A percentile compares a stretch with the other conserved stretches of the same genome.
Conservation (phyloP, 1,140 invertebrate species). For the Eriocheir sinensis region DNA sequence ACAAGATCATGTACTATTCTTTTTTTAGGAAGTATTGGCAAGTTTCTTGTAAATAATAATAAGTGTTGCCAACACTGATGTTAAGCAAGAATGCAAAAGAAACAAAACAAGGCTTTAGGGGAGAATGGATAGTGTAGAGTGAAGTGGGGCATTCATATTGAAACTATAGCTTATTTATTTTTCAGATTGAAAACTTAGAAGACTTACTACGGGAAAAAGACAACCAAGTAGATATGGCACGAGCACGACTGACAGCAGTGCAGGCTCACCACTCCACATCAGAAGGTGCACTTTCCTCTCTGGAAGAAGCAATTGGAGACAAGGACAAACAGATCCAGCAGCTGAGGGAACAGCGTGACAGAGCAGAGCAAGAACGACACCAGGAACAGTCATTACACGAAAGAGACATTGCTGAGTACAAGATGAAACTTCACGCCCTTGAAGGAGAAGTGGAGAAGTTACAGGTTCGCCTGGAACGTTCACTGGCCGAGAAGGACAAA, state of each 20-base stretch:
- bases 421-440: conserved; percentile 89
- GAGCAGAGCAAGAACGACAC: conserved; percentile 96
- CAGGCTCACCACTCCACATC: conserved; percentile 96
- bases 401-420: conserved; percentile 96
- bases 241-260: conserved; percentile 88
- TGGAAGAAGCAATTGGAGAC: conserved; percentile 97
- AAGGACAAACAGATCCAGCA: conserved; percentile 98
- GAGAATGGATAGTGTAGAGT: too few species aligned
- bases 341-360: conserved; percentile 94
- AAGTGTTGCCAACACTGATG: too few species aligned
- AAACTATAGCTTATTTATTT: neutral
- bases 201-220: conserved; percentile 98
- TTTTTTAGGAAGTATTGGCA: too few species aligned
- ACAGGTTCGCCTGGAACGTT: conserved; percentile 91
- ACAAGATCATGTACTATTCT: too few species aligned
- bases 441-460: conserved; percentile 90
- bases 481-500: conserved; percentile 93
- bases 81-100: too few species aligned
- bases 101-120: too few species aligned
- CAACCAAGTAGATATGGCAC: conserved; percentile 97
- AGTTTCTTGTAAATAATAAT: too few species aligned
- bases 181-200: conserved; percentile 97
- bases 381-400: conserved; percentile 97
- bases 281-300: conserved; percentile 93
- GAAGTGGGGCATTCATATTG: too few species aligned